Evolutionary conservation across 2,888 invertebrate species (phyloP).

Genomic region (Drosophila incognita): DNA sequence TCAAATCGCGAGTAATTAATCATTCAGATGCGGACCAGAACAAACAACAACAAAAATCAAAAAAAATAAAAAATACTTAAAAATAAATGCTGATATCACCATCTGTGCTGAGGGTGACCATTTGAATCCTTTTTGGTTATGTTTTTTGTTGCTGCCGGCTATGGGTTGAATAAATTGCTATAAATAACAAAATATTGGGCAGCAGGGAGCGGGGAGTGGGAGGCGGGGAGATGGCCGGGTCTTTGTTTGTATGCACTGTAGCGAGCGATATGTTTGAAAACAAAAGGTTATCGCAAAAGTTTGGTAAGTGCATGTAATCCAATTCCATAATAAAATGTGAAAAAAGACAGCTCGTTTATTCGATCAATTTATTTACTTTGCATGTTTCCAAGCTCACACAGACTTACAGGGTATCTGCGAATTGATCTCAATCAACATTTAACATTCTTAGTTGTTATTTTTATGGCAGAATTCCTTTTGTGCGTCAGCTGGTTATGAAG

Average conservation of each 20-base stretch:
- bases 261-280: not conserved
- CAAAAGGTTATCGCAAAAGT: not conserved
- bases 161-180: conserved; percentile 58
- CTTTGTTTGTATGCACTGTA: conserved; percentile 27
- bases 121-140: conserved; percentile 37
- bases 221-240: not conserved
- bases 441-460: conserved; percentile 32
- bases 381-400: not conserved
- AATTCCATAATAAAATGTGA: not conserved
- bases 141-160: conserved; percentile 14
- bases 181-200: conserved; percentile 68
- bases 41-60: not conserved
- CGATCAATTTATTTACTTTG: not conserved
- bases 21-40: conserved; percentile 49
- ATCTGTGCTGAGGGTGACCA: conserved; percentile 35
- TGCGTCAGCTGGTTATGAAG: conserved; percentile 39
- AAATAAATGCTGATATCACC: conserved; percentile 20
- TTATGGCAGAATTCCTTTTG: conserved; percentile 29
- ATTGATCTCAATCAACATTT: not conserved
- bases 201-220: conserved; percentile 3
- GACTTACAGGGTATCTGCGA: conserved; percentile 12
- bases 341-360: not conserved
- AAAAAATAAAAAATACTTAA: conserved; percentile 26
- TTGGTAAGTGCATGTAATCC: not conserved
- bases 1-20: conserved; percentile 65